Evolutionary conservation across 2,888 invertebrate species (phyloP), one percentile per base, ranked within the genome.

Genomic region (Achlya flavicornis): DNA sequence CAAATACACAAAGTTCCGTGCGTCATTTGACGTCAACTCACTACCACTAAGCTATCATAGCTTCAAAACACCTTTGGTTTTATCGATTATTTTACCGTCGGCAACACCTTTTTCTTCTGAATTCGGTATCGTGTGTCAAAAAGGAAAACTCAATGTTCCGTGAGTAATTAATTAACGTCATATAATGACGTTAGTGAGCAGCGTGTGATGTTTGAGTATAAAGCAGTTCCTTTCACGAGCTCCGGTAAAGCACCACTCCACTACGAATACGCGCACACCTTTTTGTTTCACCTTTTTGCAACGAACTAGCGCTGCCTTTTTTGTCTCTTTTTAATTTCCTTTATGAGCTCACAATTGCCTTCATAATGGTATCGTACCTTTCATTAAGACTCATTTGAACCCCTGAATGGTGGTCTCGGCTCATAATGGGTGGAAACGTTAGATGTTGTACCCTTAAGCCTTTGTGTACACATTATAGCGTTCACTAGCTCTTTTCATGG

Each of bases 361-460:
- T 87, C 88, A 88, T 91, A 90, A 91, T 87, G 85, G 88, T 89
- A 90, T 90, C 88, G 88, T 87, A 86, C 90, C 89, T 91, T 90
- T 90, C 87, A 91, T 91, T 91, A 91, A 87, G 86, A 85, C 86
- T 88, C 89, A 88, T 91, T 90, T 87, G 85, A 86, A 87, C 87
- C 81, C 69, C 75, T 85, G 86, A 90, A 90, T 89, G 87, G 89
- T 87, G 86, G 86, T 84, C 84, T 87, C 82, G 81, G 78, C 80
- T 83, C 81, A 84, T 91, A 90, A 90, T 89, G 84, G 85, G 75
- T 83, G 83, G 84, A 85, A 89, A 86, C 85, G 86, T 88, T 89
- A 86, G 88, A 88, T 81, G 87, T 83, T 84, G 78, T 82, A 79
- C 81, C 81, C 83, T 77, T 85, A 84, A 88, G 86, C 88, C 85